Base-by-base conservation (phyloP, 2,797 vertebrate species). In the Sebastes diploproa region DNA sequence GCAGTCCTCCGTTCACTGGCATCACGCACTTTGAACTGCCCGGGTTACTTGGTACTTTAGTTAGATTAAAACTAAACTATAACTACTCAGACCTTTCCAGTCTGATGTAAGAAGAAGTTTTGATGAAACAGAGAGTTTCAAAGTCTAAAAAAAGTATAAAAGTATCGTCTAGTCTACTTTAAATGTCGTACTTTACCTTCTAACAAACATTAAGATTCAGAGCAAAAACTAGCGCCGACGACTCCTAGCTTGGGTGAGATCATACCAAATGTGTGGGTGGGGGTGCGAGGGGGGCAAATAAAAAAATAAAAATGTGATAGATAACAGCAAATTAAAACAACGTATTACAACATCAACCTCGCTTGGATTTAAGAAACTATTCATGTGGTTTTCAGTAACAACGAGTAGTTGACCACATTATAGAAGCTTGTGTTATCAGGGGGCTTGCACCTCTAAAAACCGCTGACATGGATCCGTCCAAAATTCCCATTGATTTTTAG, bases 1-100 rank as follows among this genome's bases (percentile, higher is more conserved):
- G 81, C 86, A 91, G 79, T 38, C 86, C 92, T 88, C 92, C 88
- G 71, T 93, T 92, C 2, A 94, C 92, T 20, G 93, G 95, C 95
- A 96, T 96, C 89, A 86, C 91, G 90, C 85, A 93, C 92, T 94
- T 92, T 91, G 81, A 89, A 91, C 90, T 38, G 80, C 67, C 80
- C 77, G 50, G 25, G 75, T 38, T 14, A 81, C 78, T 46, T 46
- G 74, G 56, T 38, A 77, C 79, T n/a, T 4, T 65, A 55, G 42
- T 4, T 65, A 52, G 42, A 38, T 20, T 75, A 10, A 22, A 62
- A 61, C 46, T 23, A n/a, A 74, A 71, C 68, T 66, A 14, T 0
- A 14, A 59, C 54, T 34, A 20, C 4, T 55, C 16, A 13, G 6
- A 58, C 10, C 25, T 66, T 61, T 63, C 62, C 30, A 12, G 42